Conservation (phyloP, 2,113 vertebrate genomes). For the Acanthochromis polyacanthus region DNA sequence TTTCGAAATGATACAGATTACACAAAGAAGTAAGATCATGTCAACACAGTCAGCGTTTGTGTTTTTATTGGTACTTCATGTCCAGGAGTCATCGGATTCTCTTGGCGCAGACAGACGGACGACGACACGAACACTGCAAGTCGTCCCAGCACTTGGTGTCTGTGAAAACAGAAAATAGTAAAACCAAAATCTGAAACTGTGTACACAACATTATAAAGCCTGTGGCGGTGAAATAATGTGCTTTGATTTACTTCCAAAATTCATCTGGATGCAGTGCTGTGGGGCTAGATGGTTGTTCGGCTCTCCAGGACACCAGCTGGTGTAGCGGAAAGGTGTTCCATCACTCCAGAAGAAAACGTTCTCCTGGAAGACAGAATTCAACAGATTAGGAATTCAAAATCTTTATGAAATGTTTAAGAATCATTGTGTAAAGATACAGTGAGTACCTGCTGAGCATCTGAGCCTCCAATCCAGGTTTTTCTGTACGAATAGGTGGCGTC, state of each 20-base stretch:
- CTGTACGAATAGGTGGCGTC: background rate
- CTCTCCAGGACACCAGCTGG: background rate
- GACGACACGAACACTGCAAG: background rate
- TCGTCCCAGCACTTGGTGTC: background rate
- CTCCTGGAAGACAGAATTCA: background rate
- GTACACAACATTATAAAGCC: no score
- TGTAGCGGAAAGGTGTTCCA: background rate
- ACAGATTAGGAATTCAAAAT: background rate
- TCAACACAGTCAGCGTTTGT: background rate
- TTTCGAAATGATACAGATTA: no score
- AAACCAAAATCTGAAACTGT: no score
- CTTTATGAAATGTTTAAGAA: background rate
- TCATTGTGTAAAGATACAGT: background rate
- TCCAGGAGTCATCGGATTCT: background rate
- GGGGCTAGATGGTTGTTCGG: fast-evolving
- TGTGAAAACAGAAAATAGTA: background rate
- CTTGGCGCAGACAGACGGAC: background rate
- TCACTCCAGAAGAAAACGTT: background rate
- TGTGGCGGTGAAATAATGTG: background rate
- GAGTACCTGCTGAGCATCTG: background rate
- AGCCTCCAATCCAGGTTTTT: background rate
- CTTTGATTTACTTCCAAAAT: background rate
- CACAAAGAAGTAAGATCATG: no score
- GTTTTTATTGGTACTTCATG: background rate
- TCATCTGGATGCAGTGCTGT: background rate